Evolutionary conservation across 2,888 invertebrate species (phyloP), one percentile per base, ranked within the genome.

Genomic region (Andrena flavipes): DNA sequence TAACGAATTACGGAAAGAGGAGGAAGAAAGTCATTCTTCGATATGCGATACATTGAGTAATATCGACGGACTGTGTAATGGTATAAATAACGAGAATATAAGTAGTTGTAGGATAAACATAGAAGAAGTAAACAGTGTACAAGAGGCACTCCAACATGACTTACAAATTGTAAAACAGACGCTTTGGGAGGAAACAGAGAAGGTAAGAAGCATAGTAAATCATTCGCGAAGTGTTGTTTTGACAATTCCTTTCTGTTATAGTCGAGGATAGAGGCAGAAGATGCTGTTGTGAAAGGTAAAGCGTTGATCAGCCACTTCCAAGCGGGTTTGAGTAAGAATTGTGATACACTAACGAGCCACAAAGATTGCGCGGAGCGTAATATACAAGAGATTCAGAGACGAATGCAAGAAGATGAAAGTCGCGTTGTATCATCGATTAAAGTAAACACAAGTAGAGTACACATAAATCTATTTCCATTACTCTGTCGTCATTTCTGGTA

Each of bases 271-370:
- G 73, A 91, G 49, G 89, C 89, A n/a, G 86, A 89, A n/a, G 72
- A 76, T 29, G 80, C 90, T 49, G 74, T 88, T 16, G 62, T 67
- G 23, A 69, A 89, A 42, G 85, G 91, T 68, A 84, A 83, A 68
- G 62, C 80, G 35, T 72, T 92, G 35, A 87, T 89, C n/a, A 77
- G 85, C 20, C 85, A 92, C 76, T 86, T 94, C 48, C 88, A 91
- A 87, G 82, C 56, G 23, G 87, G 87, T 65, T 56, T 93, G n/a
- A 86, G 81, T 51, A 80, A 83, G 30, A 89, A 84, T 73, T 86
- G 90, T 54, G 80, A 88, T 64, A 83, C 85, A 35, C 84, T 93
- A 33, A 49, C 35, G 16, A 77, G 81, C 23, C 90, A 92, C 59
- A 88, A 89, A 67, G 76, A 84, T 72, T 76, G 74, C 7, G 78